Evolutionary conservation across 2,888 invertebrate species (phyloP).

Genomic region (Brenthis daphne): DNA sequence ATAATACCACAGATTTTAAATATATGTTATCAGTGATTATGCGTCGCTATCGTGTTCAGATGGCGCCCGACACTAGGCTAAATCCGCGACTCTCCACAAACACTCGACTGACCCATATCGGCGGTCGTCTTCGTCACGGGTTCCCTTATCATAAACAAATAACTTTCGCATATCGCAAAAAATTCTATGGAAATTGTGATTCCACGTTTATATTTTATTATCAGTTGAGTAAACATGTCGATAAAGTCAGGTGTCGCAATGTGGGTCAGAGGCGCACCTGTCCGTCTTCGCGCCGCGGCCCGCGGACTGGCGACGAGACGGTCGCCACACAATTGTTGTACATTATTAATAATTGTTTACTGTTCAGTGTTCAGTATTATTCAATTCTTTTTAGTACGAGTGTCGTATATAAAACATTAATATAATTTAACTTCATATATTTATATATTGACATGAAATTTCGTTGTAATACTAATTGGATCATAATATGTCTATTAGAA

Average conservation of each 20-base stretch:
- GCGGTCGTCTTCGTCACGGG: slow-evolving; percentile 1
- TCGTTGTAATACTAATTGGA: too few species aligned
- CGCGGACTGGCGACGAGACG: slow-evolving; percentile 6
- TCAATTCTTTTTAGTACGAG: too few species aligned
- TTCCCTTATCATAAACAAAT: slow-evolving; percentile 44
- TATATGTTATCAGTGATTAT: too few species aligned
- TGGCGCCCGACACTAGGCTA: neutral
- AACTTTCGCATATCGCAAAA: slow-evolving; percentile 51
- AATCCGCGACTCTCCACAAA: slow-evolving; percentile 5
- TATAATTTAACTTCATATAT: too few species aligned
- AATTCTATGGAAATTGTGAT: slow-evolving; percentile 44
- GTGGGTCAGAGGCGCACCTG: slow-evolving; percentile 58
- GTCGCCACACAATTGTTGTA: too few species aligned
- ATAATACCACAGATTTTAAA: too few species aligned
- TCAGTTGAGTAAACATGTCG: slow-evolving; percentile 51
- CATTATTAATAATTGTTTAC: too few species aligned
- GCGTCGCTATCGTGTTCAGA: too few species aligned
- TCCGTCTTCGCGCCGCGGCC: slow-evolving; percentile 19
- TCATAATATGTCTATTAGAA: too few species aligned
- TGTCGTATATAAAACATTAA: too few species aligned
- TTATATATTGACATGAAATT: too few species aligned
- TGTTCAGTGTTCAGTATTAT: too few species aligned
- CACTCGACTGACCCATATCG: slow-evolving; percentile 25
- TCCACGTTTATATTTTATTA: slow-evolving; percentile 44
- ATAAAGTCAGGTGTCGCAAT: slow-evolving; percentile 51